Evolutionary conservation across 2,113 vertebrate species (phyloP), one percentile per base, ranked within the genome.

Genomic region (Hydropotes inermis): DNA sequence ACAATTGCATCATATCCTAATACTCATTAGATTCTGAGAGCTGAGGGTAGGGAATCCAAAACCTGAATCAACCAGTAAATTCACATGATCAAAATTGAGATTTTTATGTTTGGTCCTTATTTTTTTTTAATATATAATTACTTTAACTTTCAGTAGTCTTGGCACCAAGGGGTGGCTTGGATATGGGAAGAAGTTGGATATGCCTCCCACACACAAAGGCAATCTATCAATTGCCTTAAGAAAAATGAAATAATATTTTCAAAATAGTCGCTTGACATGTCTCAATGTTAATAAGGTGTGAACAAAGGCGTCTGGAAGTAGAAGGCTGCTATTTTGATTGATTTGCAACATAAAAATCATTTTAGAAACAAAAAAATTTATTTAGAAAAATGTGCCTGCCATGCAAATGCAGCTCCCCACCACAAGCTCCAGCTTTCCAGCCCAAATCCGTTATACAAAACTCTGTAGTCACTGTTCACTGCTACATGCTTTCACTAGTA

Each of bases 241-340:
- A 11, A 95, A 89, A 97, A 91, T 39, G 58, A 94, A 97, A 83
- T 39, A 33, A 64, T 60, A 61, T 57, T 95, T 89, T 79, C n/a
- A 90, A 27, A 67, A 50, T 25, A 96, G 81, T 60, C 30, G 0
- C 39, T 43, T 83, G 70, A 91, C 19, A 61, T 82, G 52, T 95
- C 54, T 92, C 60, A 43, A 2, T 61, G 91, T 89, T 94, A 96
- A 88, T 89, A 94, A 95, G 81, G 85, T 96, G 45, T 94, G 83
- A 97, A 95, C 15, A 30, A 97, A 96, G 92, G 81, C 82, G 30
- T 94, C 87, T 83, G 67, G 85, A 97, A 97, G 50, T 47, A 87
- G 45, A 95, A 92, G 39, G 16, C 61, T 67, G 47, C 7, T 47
- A 33, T 79, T 87, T 96, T 96, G 91, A 89, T 93, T 78, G n/a